Percentiles rank a stretch among this genome's conserved stretches.
These are phyloP conservation scores for Notothenia coriiceps DNA, from an alignment of 2,113 vertebrate genomes.

Conservation along the genomic window DNA sequence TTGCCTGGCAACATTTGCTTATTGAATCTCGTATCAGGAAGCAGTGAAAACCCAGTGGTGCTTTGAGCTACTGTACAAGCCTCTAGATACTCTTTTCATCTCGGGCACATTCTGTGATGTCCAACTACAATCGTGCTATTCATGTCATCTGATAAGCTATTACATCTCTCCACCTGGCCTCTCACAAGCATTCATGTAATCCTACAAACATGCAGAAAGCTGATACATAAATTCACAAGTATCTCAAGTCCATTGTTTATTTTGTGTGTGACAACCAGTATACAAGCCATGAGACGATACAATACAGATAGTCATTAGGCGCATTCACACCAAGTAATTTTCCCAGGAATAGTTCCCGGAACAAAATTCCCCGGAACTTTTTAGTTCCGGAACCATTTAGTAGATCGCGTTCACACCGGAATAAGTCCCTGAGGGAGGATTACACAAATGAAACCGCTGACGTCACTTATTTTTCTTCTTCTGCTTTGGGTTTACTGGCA, in stretches of 20 bases:
- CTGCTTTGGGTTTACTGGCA: too few relatives aligned
- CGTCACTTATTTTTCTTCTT: too few relatives aligned
- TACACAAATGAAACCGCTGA: too few relatives aligned
- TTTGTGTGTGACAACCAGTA: not conserved
- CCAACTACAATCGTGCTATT: conserved; percentile 45
- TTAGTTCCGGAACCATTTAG: too few relatives aligned
- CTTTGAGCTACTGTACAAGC: conserved; percentile 61
- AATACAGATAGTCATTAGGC: not conserved
- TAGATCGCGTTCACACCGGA: too few relatives aligned
- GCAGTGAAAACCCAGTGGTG: conserved; percentile 45
- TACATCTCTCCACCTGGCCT: conserved; percentile 13
- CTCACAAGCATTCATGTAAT: not conserved
- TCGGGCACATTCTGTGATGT: conserved; percentile 47
- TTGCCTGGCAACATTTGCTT: conserved; percentile 80
- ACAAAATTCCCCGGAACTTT: too few relatives aligned
- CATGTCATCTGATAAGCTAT: conserved; percentile 30
- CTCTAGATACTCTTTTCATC: conserved; percentile 54
- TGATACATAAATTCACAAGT: not conserved
- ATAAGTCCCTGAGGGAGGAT: too few relatives aligned
- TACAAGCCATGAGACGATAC: not conserved
- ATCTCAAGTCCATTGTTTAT: not conserved
- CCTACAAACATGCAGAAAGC: conserved; percentile 4
- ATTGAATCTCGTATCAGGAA: conserved; percentile 69
- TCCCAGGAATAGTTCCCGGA: too few relatives aligned
- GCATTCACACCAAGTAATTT: too few relatives aligned